Conservation (phyloP, 2,797 vertebrate species). For the Sebastes wilsoni region DNA sequence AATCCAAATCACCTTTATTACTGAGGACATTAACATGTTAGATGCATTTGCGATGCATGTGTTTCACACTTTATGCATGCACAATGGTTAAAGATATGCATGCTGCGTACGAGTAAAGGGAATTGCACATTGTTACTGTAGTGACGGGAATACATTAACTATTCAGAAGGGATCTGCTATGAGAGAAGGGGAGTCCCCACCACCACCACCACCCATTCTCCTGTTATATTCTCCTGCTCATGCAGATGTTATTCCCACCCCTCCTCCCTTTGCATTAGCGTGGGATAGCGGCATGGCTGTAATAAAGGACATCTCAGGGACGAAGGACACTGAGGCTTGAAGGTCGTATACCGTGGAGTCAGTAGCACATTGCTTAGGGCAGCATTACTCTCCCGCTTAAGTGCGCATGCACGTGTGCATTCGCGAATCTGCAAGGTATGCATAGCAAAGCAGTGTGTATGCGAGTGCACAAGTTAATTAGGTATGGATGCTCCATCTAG, state of each 20-base stretch:
- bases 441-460: conserved; percentile 43
- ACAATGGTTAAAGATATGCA: conserved; percentile 5
- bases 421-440: conserved; percentile 52
- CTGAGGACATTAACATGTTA: conserved; percentile 50
- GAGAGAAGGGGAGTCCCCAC: conserved; percentile 15
- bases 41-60: conserved; percentile 32
- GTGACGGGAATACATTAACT: conserved; percentile 39
- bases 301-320: conserved; percentile 68
- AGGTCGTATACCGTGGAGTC: conserved; percentile 64
- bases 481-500: conserved; percentile 35
- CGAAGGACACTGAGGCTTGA: conserved; percentile 67
- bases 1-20: conserved; percentile 55
- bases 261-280: conserved; percentile 45
- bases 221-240: conserved; percentile 41
- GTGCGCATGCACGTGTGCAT: conserved; percentile 39
- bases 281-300: conserved; percentile 49
- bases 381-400: conserved; percentile 60
- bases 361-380: conserved; percentile 69
- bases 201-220: neutral
- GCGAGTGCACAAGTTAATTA: conserved; percentile 45
- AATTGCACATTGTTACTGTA: conserved; percentile 30
- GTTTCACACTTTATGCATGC: conserved; percentile 33
- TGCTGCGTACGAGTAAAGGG: neutral
- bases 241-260: conserved; percentile 65
- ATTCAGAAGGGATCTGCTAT: conserved; percentile 24